Conservation (phyloP, 2,113 vertebrate species). For the Polyodon spathula region DNA sequence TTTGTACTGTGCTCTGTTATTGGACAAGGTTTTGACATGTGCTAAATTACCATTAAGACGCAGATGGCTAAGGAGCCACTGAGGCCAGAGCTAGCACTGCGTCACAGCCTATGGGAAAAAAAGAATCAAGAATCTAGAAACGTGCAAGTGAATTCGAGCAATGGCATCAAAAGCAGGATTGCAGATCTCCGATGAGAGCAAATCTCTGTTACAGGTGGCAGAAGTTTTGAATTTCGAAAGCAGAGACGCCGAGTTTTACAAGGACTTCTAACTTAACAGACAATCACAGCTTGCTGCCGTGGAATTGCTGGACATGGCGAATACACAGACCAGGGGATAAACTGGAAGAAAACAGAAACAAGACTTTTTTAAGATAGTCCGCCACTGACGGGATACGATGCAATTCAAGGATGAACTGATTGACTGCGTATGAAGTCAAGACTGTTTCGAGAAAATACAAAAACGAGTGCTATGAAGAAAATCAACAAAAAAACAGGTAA, state of each 20-base stretch:
- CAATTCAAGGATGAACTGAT: conserved; percentile 25
- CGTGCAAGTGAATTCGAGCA: conserved; percentile 43
- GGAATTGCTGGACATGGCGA: conserved; percentile 31
- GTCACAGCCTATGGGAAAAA: conserved; percentile 59
- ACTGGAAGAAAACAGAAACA: conserved; percentile 26
- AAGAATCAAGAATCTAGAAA: conserved; percentile 34
- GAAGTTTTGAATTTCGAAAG: conserved; percentile 24
- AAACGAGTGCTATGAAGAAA: conserved; percentile 44
- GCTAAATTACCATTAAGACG: conserved; percentile 61
- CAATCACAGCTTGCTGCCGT: background rate
- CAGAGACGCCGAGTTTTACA: conserved; percentile 17
- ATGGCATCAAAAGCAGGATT: conserved; percentile 32
- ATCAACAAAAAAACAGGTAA: conserved; percentile 37
- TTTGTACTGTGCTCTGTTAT: conserved; percentile 24
- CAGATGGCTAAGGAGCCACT: conserved; percentile 50
- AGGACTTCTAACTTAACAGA: conserved; percentile 25
- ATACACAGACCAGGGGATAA: conserved; percentile 27
- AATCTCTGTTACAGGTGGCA: conserved; percentile 38
- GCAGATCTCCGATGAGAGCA: conserved; percentile 34
- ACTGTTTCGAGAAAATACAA: conserved; percentile 22
- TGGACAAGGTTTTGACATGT: conserved; percentile 49
- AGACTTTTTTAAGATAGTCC: background rate
- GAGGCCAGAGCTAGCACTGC: conserved; percentile 55
- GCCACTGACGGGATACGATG: too few relatives aligned
- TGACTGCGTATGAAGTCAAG: conserved; percentile 28